A percentile compares a stretch with the other conserved stretches of the same genome.
Conservation (phyloP, 2,797 vertebrate species). For the Hydrophis major region DNA sequence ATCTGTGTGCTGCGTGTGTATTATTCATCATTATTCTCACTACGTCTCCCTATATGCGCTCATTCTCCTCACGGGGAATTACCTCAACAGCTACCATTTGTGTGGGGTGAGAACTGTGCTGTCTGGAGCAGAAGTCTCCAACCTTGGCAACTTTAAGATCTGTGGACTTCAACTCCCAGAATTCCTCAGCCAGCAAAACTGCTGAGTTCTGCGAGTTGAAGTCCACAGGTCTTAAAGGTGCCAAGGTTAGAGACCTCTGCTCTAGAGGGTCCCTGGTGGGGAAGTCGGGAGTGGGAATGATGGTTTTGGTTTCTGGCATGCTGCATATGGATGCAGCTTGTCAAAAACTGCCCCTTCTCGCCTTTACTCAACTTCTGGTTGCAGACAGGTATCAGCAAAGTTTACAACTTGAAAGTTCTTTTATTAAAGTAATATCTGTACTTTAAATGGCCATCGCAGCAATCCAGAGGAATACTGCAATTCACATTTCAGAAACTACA, state of each 20-base stretch:
- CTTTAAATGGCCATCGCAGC: not conserved
- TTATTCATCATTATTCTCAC: too few relatives aligned
- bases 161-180: too few relatives aligned
- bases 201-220: too few relatives aligned
- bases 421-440: not conserved
- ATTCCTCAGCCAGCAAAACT: too few relatives aligned
- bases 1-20: too few relatives aligned
- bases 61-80: too few relatives aligned
- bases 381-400: not conserved
- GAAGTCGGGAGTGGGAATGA: not conserved
- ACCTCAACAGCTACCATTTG: not conserved
- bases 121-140: not conserved
- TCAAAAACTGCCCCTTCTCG: not conserved
- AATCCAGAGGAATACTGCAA: not conserved
- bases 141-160: too few relatives aligned
- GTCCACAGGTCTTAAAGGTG: too few relatives aligned
- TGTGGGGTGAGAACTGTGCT: not conserved
- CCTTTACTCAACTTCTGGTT: not conserved
- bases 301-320: not conserved
- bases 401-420: not conserved
- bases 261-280: too few relatives aligned
- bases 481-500: not conserved
- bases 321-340: not conserved
- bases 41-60: too few relatives aligned
- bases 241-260: too few relatives aligned